phyloP scores from a whole-genome alignment of 2,113 vertebrate genomes.

The Onychostoma macrolepis region DNA sequence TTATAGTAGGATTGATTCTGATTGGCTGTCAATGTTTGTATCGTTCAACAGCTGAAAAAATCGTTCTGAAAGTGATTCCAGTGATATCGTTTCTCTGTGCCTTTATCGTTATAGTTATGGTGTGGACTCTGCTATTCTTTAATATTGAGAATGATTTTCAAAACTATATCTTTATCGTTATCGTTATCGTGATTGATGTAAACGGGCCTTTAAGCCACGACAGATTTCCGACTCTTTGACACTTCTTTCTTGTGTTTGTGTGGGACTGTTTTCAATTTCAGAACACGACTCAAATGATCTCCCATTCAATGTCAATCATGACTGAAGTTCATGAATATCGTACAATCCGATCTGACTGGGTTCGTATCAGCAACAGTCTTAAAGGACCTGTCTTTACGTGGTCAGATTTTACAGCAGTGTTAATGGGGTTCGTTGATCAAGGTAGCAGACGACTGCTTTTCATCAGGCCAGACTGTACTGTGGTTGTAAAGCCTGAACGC shows the following conservation, averaged over 20 bases:
- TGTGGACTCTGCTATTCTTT: neutral
- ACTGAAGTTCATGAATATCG: neutral
- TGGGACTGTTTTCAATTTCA: neutral
- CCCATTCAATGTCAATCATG: neutral
- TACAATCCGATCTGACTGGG: neutral
- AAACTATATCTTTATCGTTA: neutral
- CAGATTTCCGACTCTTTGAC: no score
- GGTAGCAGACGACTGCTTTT: slow-evolving; percentile 53
- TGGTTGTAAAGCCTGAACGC: slow-evolving; percentile 42
- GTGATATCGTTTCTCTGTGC: no score
- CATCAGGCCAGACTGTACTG: slow-evolving; percentile 44
- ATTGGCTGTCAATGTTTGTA: no score
- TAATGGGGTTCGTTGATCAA: slow-evolving; percentile 48
- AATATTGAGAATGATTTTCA: no score
- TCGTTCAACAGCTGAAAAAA: no score
- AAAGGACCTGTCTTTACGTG: neutral
- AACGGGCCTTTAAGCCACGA: neutral
- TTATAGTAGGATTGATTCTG: no score
- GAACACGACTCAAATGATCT: neutral
- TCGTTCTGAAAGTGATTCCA: no score
- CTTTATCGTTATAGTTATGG: neutral
- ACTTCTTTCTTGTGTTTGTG: no score
- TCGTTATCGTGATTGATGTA: neutral
- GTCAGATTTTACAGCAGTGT: slow-evolving; percentile 3
- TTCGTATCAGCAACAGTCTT: neutral